Percentiles rank a stretch among this genome's conserved stretches.
Conservation (phyloP, 2,113 vertebrate species). For the Corythaeola cristata region DNA sequence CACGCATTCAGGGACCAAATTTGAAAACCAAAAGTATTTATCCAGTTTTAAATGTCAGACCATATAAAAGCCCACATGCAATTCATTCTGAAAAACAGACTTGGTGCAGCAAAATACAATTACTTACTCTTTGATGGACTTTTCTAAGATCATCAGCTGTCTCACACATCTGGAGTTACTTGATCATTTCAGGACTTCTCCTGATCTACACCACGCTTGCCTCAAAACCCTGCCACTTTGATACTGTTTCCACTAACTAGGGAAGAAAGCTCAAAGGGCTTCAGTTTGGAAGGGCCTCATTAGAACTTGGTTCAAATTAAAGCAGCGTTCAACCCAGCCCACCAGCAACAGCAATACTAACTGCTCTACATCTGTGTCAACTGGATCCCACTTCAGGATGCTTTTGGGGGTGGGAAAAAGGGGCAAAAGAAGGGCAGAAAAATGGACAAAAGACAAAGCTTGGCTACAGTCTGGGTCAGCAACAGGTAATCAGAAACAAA, state of each 20-base stretch:
- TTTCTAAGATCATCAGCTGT: neutral
- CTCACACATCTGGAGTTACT: neutral
- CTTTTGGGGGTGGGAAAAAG: neutral
- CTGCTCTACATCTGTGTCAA: neutral
- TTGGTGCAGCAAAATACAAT: neutral
- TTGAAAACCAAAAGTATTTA: neutral
- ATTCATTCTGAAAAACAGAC: neutral
- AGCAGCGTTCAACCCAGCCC: neutral
- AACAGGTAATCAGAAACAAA: neutral
- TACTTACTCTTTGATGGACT: neutral
- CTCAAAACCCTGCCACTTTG: neutral
- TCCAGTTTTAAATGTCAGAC: neutral
- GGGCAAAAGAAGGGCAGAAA: neutral
- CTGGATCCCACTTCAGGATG: neutral
- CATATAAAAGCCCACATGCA: neutral
- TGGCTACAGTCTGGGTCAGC: neutral
- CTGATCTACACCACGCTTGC: neutral
- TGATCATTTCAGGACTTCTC: neutral
- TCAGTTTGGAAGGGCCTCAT: neutral
- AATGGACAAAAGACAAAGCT: neutral
- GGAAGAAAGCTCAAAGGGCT: neutral
- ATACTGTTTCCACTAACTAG: no score
- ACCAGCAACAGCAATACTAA: neutral
- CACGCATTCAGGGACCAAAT: neutral
- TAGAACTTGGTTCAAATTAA: neutral